These are phyloP conservation scores for Petrocephalus microphthalmus DNA, from an alignment of 2,113 vertebrate species.

Conservation along the genomic window DNA sequence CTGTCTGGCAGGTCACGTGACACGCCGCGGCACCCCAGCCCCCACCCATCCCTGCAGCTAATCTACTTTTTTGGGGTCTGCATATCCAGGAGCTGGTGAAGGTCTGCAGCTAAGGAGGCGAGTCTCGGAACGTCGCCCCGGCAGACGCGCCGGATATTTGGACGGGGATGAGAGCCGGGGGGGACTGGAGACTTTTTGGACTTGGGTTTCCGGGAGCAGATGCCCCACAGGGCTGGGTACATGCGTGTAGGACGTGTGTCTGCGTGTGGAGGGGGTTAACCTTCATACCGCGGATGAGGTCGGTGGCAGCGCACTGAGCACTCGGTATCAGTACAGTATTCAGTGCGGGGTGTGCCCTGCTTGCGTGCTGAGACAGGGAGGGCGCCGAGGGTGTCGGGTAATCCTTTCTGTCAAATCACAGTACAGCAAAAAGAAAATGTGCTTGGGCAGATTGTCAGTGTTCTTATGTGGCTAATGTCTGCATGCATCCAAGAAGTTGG, in stretches of 20 bases:
- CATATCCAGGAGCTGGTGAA: not conserved
- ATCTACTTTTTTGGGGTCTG: not conserved
- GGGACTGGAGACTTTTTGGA: not conserved
- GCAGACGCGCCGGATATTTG: not conserved
- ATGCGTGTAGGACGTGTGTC: not conserved
- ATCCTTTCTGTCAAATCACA: constrained; percentile 2
- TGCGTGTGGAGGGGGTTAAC: not conserved
- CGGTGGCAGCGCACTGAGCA: no score
- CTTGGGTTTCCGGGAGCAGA: not conserved
- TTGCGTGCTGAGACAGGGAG: not conserved
- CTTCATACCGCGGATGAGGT: not conserved
- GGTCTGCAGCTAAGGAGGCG: not conserved
- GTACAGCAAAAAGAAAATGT: not conserved
- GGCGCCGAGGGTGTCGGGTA: not conserved
- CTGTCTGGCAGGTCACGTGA: not conserved
- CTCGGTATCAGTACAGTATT: not conserved
- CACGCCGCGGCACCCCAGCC: not conserved
- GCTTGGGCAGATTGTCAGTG: not conserved
- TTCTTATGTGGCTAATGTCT: not conserved
- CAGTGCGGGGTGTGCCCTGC: not conserved
- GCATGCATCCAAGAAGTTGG: not conserved
- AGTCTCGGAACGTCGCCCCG: not conserved
- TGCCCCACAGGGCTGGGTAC: not conserved
- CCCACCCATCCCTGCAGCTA: not conserved
- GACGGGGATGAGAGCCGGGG: not conserved